Evolutionary conservation across 1,140 invertebrate genomes (phyloP).

Genomic region (Harlomillsia oculata): DNA sequence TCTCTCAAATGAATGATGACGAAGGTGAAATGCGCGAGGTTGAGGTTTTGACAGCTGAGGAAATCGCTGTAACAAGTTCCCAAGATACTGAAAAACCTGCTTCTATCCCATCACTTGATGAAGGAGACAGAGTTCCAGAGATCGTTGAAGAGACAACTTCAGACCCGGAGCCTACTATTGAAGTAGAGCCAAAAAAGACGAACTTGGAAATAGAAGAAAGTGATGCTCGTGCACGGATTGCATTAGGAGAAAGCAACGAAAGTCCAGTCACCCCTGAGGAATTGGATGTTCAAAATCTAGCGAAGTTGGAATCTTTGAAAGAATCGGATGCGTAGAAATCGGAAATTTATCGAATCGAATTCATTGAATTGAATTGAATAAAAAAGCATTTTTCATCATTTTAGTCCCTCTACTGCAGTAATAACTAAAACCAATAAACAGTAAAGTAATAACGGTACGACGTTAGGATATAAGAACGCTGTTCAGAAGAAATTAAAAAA

Average conservation of each 20-base stretch:
- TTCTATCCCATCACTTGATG: not conserved
- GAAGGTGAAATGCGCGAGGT: constrained; percentile 2
- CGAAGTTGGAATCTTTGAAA: constrained; percentile 69
- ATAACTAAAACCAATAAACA: no score
- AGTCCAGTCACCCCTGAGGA: constrained; percentile 60
- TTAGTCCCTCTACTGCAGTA: no score
- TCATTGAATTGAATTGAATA: no score
- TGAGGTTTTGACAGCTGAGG: not conserved
- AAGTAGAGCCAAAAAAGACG: constrained; percentile 16
- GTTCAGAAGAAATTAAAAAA: no score
- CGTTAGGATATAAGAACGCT: no score
- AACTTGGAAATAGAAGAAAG: constrained; percentile 28
- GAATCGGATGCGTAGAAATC: constrained; percentile 79
- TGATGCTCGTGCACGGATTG: constrained; percentile 6
- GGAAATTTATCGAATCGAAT: not conserved
- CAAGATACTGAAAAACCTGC: not conserved
- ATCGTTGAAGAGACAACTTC: constrained; percentile 41
- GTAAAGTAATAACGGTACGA: not conserved
- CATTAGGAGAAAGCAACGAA: constrained; percentile 27
- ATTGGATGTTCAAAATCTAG: constrained; percentile 70
- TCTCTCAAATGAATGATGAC: not conserved
- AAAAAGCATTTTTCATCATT: no score
- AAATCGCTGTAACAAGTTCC: not conserved
- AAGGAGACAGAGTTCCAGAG: no score
- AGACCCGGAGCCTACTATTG: constrained; percentile 58